Percentiles rank a stretch among this genome's conserved stretches.
phyloP scores from a whole-genome alignment of 2,113 vertebrate genomes.

The Microtus richardsoni region DNA sequence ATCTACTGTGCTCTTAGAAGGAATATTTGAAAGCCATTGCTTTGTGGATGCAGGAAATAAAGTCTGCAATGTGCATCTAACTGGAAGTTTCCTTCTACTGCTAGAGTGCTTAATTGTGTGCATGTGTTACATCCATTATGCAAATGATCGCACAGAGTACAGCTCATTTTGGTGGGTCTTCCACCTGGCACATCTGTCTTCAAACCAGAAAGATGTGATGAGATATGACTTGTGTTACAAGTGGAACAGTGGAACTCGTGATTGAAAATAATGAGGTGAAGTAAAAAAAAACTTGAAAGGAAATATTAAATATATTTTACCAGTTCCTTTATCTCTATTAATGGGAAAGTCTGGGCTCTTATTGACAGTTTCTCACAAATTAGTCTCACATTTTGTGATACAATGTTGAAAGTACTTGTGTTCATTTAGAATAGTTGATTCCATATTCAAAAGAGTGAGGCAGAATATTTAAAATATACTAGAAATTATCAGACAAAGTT shows the following conservation, averaged over 20 bases:
- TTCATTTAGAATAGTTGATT: conserved; percentile 44
- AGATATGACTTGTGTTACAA: neutral
- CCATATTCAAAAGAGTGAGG: neutral
- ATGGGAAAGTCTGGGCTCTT: neutral
- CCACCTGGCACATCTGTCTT: neutral
- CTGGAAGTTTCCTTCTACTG: neutral
- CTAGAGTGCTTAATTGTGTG: conserved; percentile 2
- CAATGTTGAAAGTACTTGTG: neutral
- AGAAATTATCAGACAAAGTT: conserved; percentile 15
- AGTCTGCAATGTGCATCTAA: conserved; percentile 24
- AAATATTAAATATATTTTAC: neutral
- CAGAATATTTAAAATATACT: neutral
- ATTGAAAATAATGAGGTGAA: neutral
- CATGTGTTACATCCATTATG: conserved; percentile 36
- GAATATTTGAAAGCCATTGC: neutral
- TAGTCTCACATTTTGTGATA: conserved; percentile 37
- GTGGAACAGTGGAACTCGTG: neutral
- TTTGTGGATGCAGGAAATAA: neutral
- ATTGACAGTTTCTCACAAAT: neutral
- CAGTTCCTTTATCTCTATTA: neutral
- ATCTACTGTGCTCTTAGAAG: neutral
- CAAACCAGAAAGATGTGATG: neutral
- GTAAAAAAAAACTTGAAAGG: neutral
- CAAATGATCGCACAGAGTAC: neutral
- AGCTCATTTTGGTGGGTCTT: neutral